Base-by-base conservation (phyloP, 2,888 invertebrate species). In the Drosophila koepferae region DNA sequence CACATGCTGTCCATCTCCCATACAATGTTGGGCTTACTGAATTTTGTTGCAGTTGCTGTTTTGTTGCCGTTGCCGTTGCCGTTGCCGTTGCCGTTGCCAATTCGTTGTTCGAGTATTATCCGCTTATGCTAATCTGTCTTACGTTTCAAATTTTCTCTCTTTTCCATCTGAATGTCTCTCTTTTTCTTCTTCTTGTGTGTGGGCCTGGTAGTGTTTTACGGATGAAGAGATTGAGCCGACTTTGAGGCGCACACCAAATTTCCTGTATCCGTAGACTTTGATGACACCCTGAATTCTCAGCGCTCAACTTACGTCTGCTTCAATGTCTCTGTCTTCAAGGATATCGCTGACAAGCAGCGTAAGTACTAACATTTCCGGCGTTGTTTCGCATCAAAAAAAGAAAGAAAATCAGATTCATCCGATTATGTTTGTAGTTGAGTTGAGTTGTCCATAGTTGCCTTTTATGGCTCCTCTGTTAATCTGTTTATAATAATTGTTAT, bases 101-200 rank as follows among this genome's bases (percentile, higher is more conserved):
- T 69, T 65, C 65, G 46, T 72, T 71, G 68, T 64, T 71, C 38
- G 71, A 53, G 77, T 84, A 79, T 89, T 89, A 86, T 86, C 89
- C 89, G 89, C 86, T 89, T 86, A 89, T 86, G 89, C 85, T 86
- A 89, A 86, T 89, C 86, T 86, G 72, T 81, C 82, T 89, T 84
- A 88, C 85, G 82, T 84, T 79, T 77, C 72, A 62, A 67, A 74
- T 78, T 74, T 62, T 74, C 62, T 64, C 49, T 65, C 31, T 41
- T 46, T 65, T 55, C 49, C 43, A 43, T 34, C 60, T 59, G 49
- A 63, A 60, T 63, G 65, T 51, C 44, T 43, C 63, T 36, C 34
- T 34, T 38, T 20, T 43, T 64, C 23, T 51, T n/a, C 23, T 54
- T 53, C 20, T 38, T 41, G 44, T 20, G 14, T 20, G 20, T 20